Base-by-base conservation (phyloP, 2,888 invertebrate species). In the Lordiphosa fenestrarum region DNA sequence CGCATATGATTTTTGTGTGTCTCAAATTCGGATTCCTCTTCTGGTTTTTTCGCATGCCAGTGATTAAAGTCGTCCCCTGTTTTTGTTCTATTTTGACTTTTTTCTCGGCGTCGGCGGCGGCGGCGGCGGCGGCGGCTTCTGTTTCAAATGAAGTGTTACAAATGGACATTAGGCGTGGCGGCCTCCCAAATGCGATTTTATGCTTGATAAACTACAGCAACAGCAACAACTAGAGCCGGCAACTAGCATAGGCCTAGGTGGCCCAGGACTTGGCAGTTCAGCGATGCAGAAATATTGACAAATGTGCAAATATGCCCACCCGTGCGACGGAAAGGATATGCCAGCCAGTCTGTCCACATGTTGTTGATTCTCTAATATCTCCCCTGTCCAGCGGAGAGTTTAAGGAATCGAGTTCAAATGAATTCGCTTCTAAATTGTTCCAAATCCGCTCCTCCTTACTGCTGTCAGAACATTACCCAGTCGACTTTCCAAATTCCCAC, bases 71-170 rank as follows among this genome's bases (percentile, higher is more conserved):
- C 30, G 30, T 10, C 30, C 13, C 12, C 15, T 6, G 10, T 41
- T 47, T 56, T 60, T 41, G 52, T 59, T 41, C 46, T 46, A 49
- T 48, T 62, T 62, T 66, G 57, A 68, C 69, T 65, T 65, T 71
- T 53, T 42, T 56, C 46, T 46, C 30, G 6, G 13, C 37, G 59
- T 19, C 50, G 36, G 52, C 2, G 58, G 66, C 74, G n/a, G 30
- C 23, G 21, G 37, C 13, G 9, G 13, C 37, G 59, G 21, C 50
- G 36, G 52, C 2, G 58, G 66, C 74, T 77, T 70, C 81, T 77
- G 77, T 72, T 76, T 74, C 77, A 76, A 76, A 76, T 76, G 78
- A 76, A 76, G 76, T 76, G 76, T 76, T 77, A 76, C 76, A 76
- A 76, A 76, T 76, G 70, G 72, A 77, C 76, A 76, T 76, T 81